These are phyloP conservation scores for Penaeus monodon DNA, from an alignment of 2,888 invertebrate species.

Conservation along the genomic window DNA sequence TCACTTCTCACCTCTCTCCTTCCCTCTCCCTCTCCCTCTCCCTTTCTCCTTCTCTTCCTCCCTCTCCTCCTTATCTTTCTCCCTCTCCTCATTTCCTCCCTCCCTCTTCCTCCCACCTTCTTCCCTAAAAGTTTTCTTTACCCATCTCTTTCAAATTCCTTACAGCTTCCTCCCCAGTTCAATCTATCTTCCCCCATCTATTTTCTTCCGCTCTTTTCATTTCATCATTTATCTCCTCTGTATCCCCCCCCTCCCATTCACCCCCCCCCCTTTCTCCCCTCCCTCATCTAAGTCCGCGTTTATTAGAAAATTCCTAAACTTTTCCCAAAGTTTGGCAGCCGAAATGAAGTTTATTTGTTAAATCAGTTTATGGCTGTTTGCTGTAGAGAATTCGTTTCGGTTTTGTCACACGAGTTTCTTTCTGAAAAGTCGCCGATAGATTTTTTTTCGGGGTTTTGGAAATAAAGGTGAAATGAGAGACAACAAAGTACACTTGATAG, in stretches of 20 bases:
- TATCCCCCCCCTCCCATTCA: not conserved
- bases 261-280: not conserved
- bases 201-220: conserved; percentile 6
- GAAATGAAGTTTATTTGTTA: not conserved
- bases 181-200: not conserved
- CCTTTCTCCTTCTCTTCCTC: not conserved
- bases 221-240: not conserved
- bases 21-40: not conserved
- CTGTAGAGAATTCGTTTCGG: too few species aligned
- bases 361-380: too few species aligned
- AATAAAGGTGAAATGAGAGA: too few species aligned
- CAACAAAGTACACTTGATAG: too few species aligned
- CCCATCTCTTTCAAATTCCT: not conserved
- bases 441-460: too few species aligned
- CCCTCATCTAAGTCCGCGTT: too few species aligned
- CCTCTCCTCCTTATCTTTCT: not conserved
- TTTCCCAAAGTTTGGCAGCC: not conserved
- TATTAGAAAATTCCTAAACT: not conserved
- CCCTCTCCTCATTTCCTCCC: not conserved
- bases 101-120: not conserved
- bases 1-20: not conserved
- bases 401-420: too few species aligned
- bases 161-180: not conserved
- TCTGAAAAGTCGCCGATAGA: too few species aligned
- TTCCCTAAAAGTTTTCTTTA: not conserved